These are phyloP conservation scores for Zaprionus lachaisei DNA, from an alignment of 1,140 invertebrate species.

Conservation along the genomic window DNA sequence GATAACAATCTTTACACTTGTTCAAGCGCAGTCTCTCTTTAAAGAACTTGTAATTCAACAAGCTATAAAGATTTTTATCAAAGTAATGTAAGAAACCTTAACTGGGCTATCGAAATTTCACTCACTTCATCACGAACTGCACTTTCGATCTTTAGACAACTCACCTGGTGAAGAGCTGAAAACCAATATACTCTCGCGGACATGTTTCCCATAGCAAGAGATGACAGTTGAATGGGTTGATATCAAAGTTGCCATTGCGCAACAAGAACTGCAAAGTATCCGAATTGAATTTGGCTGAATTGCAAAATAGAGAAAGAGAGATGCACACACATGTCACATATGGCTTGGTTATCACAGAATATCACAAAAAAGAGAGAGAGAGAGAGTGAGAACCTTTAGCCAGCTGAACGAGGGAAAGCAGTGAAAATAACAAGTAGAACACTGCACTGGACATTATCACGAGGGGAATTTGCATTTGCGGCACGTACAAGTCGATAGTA, in stretches of 20 bases:
- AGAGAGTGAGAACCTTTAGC: slow-evolving; percentile 48
- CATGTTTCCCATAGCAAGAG: slow-evolving; percentile 61
- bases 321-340: slow-evolving; percentile 24
- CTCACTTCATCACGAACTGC: background rate
- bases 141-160: slow-evolving; percentile 22
- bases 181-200: slow-evolving; percentile 61
- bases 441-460: slow-evolving; percentile 34
- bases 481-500: slow-evolving; percentile 30
- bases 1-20: too few relatives aligned
- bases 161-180: slow-evolving; percentile 69
- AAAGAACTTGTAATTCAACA: too few relatives aligned
- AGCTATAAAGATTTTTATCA: too few relatives aligned
- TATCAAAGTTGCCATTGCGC: slow-evolving; percentile 71
- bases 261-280: slow-evolving; percentile 66
- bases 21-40: too few relatives aligned
- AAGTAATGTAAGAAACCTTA: background rate
- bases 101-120: background rate
- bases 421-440: slow-evolving; percentile 19
- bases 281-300: slow-evolving; percentile 48
- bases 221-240: slow-evolving; percentile 75
- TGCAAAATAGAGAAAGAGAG: slow-evolving; percentile 21
- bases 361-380: slow-evolving; percentile 6
- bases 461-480: slow-evolving; percentile 36
- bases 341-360: slow-evolving; percentile 26
- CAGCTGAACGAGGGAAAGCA: slow-evolving; percentile 60